Base-by-base conservation (phyloP, 2,113 vertebrate genomes). In the Sclerurus mexicanus region DNA sequence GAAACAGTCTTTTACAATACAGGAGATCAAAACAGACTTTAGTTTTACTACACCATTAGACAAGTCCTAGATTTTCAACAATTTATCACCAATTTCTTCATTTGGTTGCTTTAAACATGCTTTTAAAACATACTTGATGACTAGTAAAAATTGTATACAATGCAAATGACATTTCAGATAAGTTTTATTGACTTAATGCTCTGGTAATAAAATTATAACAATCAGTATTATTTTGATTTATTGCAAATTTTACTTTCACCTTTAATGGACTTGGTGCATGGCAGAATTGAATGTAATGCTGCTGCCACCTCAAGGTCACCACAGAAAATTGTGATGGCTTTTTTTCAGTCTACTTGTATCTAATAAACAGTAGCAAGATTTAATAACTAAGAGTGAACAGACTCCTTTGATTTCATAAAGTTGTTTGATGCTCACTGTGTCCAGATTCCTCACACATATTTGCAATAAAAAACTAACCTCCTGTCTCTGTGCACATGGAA, bases 221-320 rank as follows among this genome's bases (percentile, higher is more conserved):
- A 98, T 98, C 97, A 98, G 98, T 95, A 95, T 98, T 97, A 95
- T 96, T 98, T 97, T 98, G 97, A 98, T 98, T 97, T 96, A 98
- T 95, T 78, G 92, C 66, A 73, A 93, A 94, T 98, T 97, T 97
- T 95, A 93, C 94, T 97, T 97, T 93, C 95, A 90, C 91, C 92
- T 98, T 96, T 96, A 93, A 97, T 74, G 95, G 96, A 94, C 96
- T 94, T 62, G 63, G 93, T 59, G 53, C 75, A 37, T n/a, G 47
- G 68, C 71, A 89, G 95, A 80, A 91, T 97, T 96, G 97, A 97
- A 96, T 72, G 98, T 97, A 95, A 96, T 97, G 91, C 69, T 98
- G 98, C 98, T 98, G 98, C 98, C 98, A 98, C 96, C 98, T 98
- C 97, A 98, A 98, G 98, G 98, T 98, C 97, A 97, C 89, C 91